These are phyloP conservation scores for Agrotis clavis DNA, from an alignment of 2,888 invertebrate species.

Conservation along the genomic window DNA sequence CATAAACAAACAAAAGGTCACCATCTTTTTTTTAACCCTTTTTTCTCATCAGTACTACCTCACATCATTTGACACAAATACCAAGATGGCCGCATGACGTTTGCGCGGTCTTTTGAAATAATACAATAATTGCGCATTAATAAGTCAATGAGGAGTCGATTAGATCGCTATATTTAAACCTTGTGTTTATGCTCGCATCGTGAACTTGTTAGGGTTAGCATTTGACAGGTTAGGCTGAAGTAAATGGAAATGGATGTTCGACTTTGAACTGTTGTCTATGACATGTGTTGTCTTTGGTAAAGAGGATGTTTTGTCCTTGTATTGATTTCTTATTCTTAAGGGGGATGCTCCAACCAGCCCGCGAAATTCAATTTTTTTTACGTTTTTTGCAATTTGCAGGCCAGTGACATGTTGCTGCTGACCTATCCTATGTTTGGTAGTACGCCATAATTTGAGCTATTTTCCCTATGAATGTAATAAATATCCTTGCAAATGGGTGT, in stretches of 20 bases:
- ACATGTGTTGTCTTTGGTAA: conserved; percentile 6
- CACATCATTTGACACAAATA: conserved; percentile 53
- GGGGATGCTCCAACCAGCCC: no score
- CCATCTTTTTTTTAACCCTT: background rate
- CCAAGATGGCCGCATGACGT: conserved; percentile 39
- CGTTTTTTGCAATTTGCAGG: no score
- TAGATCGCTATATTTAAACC: conserved; percentile 57
- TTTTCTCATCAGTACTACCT: no score
- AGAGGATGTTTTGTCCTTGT: no score
- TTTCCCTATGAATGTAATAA: no score
- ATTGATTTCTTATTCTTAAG: no score
- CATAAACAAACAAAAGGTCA: conserved; percentile 15
- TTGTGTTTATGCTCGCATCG: conserved; percentile 33
- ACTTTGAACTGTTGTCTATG: background rate
- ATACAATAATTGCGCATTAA: conserved; percentile 63
- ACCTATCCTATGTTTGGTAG: no score
- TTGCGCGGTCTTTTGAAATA: conserved; percentile 53
- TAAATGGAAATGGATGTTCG: conserved; percentile 6
- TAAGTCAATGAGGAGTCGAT: conserved; percentile 64
- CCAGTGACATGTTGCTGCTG: no score
- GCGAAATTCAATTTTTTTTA: no score
- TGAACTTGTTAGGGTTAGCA: conserved; percentile 52
- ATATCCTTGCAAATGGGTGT: no score
- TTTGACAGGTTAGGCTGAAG: background rate
- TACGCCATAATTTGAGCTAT: no score